These are phyloP conservation scores for Lordiphosa stackelbergi DNA, from an alignment of 1,140 invertebrate species.

Conservation along the genomic window DNA sequence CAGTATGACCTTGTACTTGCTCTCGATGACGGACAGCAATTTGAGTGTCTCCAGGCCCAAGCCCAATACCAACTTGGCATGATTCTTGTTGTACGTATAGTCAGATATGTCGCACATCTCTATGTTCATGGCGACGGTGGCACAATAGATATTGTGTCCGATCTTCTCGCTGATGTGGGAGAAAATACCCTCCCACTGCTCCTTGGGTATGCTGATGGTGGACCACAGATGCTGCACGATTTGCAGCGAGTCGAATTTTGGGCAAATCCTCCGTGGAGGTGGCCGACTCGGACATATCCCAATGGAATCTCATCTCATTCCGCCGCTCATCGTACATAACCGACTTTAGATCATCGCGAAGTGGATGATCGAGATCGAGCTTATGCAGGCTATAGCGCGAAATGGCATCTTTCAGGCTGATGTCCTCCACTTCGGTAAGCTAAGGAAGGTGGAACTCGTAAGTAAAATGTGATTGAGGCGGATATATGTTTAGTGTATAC, in stretches of 20 bases:
- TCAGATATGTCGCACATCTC: neutral
- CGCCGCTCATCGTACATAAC: neutral
- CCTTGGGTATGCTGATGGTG: neutral
- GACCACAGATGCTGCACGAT: conserved; percentile 11
- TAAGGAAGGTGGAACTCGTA: neutral
- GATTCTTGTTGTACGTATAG: neutral
- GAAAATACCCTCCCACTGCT: neutral
- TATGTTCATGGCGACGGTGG: neutral
- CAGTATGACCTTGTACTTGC: conserved; percentile 22
- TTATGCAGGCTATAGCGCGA: neutral
- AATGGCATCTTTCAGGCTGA: neutral
- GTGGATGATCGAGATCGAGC: conserved; percentile 28
- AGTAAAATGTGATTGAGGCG: neutral
- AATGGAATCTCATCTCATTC: neutral
- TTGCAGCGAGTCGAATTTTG: conserved; percentile 21
- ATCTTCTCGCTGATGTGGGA: conserved; percentile 12
- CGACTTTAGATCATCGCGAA: neutral
- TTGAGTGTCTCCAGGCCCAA: conserved; percentile 21
- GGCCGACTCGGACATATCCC: neutral
- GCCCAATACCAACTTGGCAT: neutral
- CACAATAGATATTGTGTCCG: conserved; percentile 10
- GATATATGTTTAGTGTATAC: no score
- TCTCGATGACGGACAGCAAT: conserved; percentile 22
- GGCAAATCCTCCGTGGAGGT: conserved; percentile 12
- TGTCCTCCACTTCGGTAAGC: neutral